Base-by-base conservation (phyloP, 2,113 vertebrate genomes). In the Oryzias woworae region DNA sequence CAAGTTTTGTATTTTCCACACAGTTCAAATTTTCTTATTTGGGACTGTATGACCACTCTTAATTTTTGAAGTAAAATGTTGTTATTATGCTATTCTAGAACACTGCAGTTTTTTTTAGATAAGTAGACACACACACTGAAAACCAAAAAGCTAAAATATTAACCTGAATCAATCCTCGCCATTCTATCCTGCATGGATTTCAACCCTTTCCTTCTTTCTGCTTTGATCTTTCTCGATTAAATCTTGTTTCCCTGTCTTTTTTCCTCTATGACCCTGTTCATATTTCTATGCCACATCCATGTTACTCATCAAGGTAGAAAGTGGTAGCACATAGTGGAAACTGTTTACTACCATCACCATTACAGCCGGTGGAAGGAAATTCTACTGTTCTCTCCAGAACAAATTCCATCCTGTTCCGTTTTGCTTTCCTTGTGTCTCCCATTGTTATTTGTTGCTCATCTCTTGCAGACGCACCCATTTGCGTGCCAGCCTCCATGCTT, bases 361-460 rank as follows among this genome's bases (percentile, higher is more conserved):
- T 74, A 79, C 53, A 68, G 54, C 63, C 66, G 41, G 55, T 70
- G 75, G 71, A 81, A 50, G 45, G 70, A 80, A 65, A 71, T 67
- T 70, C 24, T 66, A 49, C 61, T 14, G 54, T 58, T 57, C 51
- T 52, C 62, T 66, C 48, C 63, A 62, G 22, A 80, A 69, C 36
- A 62, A 65, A 71, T 73, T 63, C 71, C 81, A 73, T 71, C 58
- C 36, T 54, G 8, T 61, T 68, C 41, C 63, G 62, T 78, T 78
- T 81, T 73, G 54, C 60, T 71, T 59, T 69, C 66, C 62, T 61
- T 50, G 45, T 44, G 59, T 80, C 62, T 69, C 49, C 47, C 20
- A 62, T 75, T 64, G 77, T 80, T 72, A 81, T 85, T 79, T 80
- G 81, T 66, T 53, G 73, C 77, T 82, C 74, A 87, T 86, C 72